Evolutionary conservation across 2,113 vertebrate genomes (phyloP), one percentile per base, ranked within the genome.

Genomic region (Pao palembangensis): DNA sequence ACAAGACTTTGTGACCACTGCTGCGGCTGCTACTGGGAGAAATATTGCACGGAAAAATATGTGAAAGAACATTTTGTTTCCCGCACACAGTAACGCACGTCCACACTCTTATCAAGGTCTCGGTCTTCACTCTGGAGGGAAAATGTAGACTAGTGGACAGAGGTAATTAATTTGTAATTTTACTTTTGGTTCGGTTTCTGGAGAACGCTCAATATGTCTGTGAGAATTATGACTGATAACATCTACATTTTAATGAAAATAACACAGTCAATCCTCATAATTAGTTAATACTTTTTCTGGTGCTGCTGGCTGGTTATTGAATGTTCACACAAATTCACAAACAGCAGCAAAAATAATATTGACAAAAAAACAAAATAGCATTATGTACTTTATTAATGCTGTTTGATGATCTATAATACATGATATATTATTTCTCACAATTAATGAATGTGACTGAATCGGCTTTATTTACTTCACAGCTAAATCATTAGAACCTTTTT

Each of bases 1-100:
- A 75, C 64, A 67, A 62, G 67, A 63, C 54, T 59, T 67, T 63
- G 23, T 47, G 56, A 58, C 73, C 31, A 64, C 63, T 8, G 54
- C 66, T 10, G 61, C 58, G 14, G 44, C 44, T 15, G 44, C 44
- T 1, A 6, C 44, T n/a, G 44, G 18, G 54, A 66, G 58, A 68
- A 71, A 75, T 62, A 63, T 60, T 51, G 51, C 61, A 3, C 41
- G 0, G 55, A 28, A 46, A 16, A 64, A 61, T 25, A 58, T 70
- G 57, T 65, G 64, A 55, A 52, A 71, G 64, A 46, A 23, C 44
- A 74, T 58, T 50, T 64, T 51, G 64, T 58, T 65, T 61, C 58
- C 53, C 19, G 44, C 55, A 44, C 55, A 46, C 64, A 47, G 41
- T 57, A 60, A 60, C 31, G 49, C n/a, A 58, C 50, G 21, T 53